Evolutionary conservation across 2,888 invertebrate genomes (phyloP), one percentile per base, ranked within the genome.

Genomic region (Hyposoter dolosus): DNA sequence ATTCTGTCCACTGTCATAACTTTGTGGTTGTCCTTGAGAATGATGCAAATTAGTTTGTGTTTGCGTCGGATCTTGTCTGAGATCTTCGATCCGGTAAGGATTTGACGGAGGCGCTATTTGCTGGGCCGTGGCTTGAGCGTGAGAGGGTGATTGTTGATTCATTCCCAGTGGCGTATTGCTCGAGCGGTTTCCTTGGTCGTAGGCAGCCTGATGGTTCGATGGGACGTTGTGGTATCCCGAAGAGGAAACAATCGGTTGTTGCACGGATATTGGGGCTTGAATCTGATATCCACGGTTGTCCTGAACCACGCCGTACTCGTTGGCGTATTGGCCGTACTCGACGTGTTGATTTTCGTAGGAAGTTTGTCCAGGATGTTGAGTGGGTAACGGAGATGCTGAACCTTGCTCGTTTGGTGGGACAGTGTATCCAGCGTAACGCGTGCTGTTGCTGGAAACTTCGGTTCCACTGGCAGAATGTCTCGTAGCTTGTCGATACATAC

Each of bases 401-500:
- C 68, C 23, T 71, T 78, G 85, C 10, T 88, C 84, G 53, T 47
- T 75, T 6, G 60, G 35, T 1, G 83, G n/a, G 63, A 80, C 76
- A 53, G 17, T 68, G 72, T 89, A 90, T n/a, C 88, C 89, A 1
- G 89, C 86, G 63, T 90, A 90, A 40, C 85, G 79, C 17, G 72
- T 72, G 43, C 88, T 88, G 40, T 86, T 86, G 83, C 89, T 90
- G 2, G 88, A 81, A 0, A 87, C 86, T 83, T 90, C 89, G 28
- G 89, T 90, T 3, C 82, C 77, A 9, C 69, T 82, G 23, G 69
- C 32, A 0, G 86, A 68, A 12, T 84, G 79, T 45, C 88, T 86
- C 17, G 87, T 85, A 0, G 90, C 90, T 65, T 90, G 90, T 43
- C 87, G 88, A 82, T 90, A 90, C 87, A 89, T 89, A 47, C 88